phyloP scores from a whole-genome alignment of 2,888 invertebrate genomes.

The Saturnia pavonia region DNA sequence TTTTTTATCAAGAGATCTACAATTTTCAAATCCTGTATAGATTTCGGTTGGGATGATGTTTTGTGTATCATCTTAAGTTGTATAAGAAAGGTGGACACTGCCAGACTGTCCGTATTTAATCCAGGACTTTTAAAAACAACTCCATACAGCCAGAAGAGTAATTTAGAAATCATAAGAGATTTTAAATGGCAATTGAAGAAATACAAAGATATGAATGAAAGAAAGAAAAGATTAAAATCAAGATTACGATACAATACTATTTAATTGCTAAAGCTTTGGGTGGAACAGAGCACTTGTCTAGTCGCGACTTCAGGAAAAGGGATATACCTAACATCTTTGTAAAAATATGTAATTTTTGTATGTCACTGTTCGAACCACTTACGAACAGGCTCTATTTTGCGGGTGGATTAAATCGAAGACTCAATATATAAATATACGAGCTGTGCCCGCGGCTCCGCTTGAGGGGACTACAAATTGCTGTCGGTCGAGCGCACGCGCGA shows the following conservation, averaged over 20 bases:
- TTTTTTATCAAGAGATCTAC: background rate
- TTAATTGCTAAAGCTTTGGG: background rate
- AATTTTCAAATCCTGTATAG: background rate
- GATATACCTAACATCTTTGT: no score
- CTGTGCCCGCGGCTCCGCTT: no score
- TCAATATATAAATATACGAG: no score
- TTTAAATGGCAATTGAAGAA: background rate
- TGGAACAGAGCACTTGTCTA: no score
- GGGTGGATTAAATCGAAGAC: no score
- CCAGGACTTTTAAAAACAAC: conserved; percentile 21
- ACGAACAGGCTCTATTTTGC: no score
- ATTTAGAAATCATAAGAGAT: conserved; percentile 20
- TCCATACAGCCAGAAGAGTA: conserved; percentile 2
- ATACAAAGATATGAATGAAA: background rate
- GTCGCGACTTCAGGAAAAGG: no score
- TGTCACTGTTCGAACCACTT: no score
- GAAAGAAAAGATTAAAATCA: background rate
- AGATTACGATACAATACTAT: background rate
- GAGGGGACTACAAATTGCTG: no score
- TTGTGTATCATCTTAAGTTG: background rate
- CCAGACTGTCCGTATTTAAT: background rate
- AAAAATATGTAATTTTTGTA: no score
- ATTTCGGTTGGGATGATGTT: background rate
- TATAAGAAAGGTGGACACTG: background rate
- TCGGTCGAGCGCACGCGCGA: no score